Base-by-base conservation (phyloP, 2,888 invertebrate species). In the Autographa pulchrina region DNA sequence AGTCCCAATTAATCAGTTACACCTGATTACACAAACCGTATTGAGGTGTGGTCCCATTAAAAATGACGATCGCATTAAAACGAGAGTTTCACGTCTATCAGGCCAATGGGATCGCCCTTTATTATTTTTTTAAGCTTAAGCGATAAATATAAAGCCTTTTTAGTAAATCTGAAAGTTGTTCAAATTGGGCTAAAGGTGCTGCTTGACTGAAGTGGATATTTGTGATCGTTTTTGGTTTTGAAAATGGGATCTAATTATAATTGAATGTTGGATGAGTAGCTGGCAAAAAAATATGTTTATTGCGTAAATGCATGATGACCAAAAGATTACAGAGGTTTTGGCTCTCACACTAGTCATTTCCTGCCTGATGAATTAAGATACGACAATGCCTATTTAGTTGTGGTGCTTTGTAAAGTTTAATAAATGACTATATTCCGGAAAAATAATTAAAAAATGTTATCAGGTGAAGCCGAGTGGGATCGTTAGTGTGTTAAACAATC, bases 11-110 rank as follows among this genome's bases (percentile, higher is more conserved):
- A 86, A 87, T 88, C 85, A 82, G 78, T 78, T 83, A 74, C 68
- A 77, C 74, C 83, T 77, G 77, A 80, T 81, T 80, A 70, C 72
- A 70, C 71, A 73, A 84, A 84, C 83, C 75, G 78, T 84, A 84
- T 75, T 80, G 82, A 82, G 82, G 75, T 78, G 77, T 77, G 83
- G 80, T 84, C 86, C 86, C 89, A 89, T 91, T 90, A 91, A 90
- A 90, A 87, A 87, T 91, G 89, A 91, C 89, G 91, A 88, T 84
- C 83, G 72, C 86, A 86, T 89, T 90, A 84, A 89, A 89, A 86
- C 82, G 79, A 76, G 82, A 84, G 80, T 84, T 83, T 82, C 82
- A 63, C 70, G 72, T 84, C 84, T 90, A 90, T 90, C 90, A 86
- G 81, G 78, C 71, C 80, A 85, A 81, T 85, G 86, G 82, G 85